Evolutionary conservation across 1,140 invertebrate species (phyloP).

Genomic region (Diorhabda carinulata): DNA sequence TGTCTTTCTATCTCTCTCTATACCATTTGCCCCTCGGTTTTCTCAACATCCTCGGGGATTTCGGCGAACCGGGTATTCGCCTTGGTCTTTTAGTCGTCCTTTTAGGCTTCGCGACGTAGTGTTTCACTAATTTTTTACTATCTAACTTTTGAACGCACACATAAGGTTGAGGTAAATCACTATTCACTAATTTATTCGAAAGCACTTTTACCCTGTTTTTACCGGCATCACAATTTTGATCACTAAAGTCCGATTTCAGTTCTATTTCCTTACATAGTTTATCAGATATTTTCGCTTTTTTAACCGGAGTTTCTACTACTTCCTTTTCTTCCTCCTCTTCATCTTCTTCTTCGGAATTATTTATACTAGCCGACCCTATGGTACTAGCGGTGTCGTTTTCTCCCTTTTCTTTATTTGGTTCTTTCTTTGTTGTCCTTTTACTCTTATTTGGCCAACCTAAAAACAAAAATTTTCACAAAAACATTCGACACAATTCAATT

Average conservation of each 20-base stretch:
- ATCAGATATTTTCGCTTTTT: conserved; percentile 21
- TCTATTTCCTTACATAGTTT: conserved; percentile 10
- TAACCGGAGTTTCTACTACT: conserved; percentile 29
- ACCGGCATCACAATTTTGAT: conserved; percentile 23
- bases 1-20: conserved; percentile 40
- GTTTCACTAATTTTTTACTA: conserved; percentile 24
- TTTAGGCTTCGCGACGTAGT: conserved; percentile 25
- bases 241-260: conserved; percentile 12
- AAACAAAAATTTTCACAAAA: background rate
- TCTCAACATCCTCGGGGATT: conserved; percentile 42
- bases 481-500: background rate
- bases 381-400: conserved; percentile 27
- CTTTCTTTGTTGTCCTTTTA: conserved; percentile 20
- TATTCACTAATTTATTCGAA: conserved; percentile 33
- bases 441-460: conserved; percentile 59
- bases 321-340: conserved; percentile 27
- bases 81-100: conserved; percentile 32
- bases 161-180: conserved; percentile 35
- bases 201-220: conserved; percentile 33
- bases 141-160: conserved; percentile 44
- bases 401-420: conserved; percentile 24
- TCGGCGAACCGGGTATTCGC: conserved; percentile 37
- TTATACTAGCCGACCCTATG: conserved; percentile 26
- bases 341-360: conserved; percentile 28
- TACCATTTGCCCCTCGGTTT: conserved; percentile 44